phyloP scores from a whole-genome alignment of 2,888 invertebrate species.

The Drosophila quasianomalipes region DNA sequence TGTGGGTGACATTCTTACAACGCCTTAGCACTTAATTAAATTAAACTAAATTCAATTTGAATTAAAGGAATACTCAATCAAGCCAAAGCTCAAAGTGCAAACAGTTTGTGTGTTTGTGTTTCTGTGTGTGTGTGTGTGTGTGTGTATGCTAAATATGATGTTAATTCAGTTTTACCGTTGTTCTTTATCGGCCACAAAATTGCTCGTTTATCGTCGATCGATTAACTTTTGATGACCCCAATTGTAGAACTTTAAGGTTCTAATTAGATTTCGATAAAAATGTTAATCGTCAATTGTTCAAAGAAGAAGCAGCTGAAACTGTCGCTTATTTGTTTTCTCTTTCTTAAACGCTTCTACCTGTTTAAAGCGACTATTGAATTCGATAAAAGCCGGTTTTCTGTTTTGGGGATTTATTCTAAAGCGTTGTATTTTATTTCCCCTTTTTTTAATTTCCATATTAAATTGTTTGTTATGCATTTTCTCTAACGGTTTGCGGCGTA shows the following conservation, averaged over 20 bases:
- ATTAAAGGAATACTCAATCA: constrained; percentile 37
- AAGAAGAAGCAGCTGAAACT: constrained; percentile 9
- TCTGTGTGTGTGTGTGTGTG: not conserved
- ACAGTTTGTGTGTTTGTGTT: not conserved
- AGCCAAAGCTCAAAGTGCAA: constrained; percentile 46
- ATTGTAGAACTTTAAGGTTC: constrained; percentile 13
- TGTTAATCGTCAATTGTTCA: constrained; percentile 20
- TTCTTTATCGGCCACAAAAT: constrained; percentile 28
- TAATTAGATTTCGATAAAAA: constrained; percentile 17
- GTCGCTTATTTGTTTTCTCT: constrained; percentile 14
- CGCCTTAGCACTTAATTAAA: constrained; percentile 53
- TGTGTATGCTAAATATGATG: constrained; percentile 9
- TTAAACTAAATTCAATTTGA: constrained; percentile 51
- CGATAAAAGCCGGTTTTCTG: constrained; percentile 20
- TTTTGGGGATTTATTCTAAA: not conserved
- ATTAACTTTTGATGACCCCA: constrained; percentile 35
- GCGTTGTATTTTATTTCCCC: constrained; percentile 1
- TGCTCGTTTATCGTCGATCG: constrained; percentile 28
- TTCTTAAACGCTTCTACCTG: constrained; percentile 2
- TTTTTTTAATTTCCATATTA: constrained; percentile 45
- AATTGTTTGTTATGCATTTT: constrained; percentile 35
- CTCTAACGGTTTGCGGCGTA: constrained; percentile 41
- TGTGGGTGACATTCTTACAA: constrained; percentile 51
- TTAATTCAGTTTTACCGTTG: constrained; percentile 29
- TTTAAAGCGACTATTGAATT: constrained; percentile 1